These are phyloP conservation scores for Spermophilus dauricus DNA, from an alignment of 2,113 vertebrate species.

Conservation along the genomic window DNA sequence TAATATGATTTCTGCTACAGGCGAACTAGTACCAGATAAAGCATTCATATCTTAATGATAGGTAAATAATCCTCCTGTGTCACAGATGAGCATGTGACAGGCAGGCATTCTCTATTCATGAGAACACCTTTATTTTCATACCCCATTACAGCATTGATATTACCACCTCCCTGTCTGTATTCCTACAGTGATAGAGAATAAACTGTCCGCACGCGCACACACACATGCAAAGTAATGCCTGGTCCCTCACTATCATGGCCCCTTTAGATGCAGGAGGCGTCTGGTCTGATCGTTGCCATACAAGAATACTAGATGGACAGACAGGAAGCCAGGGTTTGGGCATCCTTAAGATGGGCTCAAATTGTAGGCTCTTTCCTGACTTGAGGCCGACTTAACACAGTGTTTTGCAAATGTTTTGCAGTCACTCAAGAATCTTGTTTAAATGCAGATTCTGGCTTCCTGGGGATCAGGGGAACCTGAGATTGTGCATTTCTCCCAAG, in stretches of 20 bases:
- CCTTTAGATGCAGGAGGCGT: conserved; percentile 74
- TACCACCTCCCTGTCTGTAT: conserved; percentile 81
- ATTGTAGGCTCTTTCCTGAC: too few relatives aligned
- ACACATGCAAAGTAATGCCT: conserved; percentile 83
- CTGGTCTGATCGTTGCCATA: conserved; percentile 1
- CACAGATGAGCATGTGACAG: conserved; percentile 82
- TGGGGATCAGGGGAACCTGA: too few relatives aligned
- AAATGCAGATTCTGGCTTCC: background rate
- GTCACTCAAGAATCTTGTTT: too few relatives aligned
- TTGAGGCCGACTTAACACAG: accelerated
- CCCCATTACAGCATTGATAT: conserved; percentile 83
- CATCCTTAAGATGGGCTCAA: background rate
- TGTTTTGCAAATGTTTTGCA: accelerated
- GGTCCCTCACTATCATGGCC: conserved; percentile 70
- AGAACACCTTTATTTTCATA: conserved; percentile 85
- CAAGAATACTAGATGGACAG: accelerated
- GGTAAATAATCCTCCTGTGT: conserved; percentile 87
- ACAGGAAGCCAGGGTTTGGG: background rate
- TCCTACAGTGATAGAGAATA: conserved; percentile 84
- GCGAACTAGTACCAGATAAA: conserved; percentile 87
- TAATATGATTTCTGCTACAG: conserved; percentile 85
- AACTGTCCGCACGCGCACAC: conserved; percentile 84
- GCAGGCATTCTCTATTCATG: conserved; percentile 83
- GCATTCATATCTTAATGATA: conserved; percentile 86
- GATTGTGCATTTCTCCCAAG: background rate